Conservation (phyloP, 2,113 vertebrate genomes). For the Centropristis striata region DNA sequence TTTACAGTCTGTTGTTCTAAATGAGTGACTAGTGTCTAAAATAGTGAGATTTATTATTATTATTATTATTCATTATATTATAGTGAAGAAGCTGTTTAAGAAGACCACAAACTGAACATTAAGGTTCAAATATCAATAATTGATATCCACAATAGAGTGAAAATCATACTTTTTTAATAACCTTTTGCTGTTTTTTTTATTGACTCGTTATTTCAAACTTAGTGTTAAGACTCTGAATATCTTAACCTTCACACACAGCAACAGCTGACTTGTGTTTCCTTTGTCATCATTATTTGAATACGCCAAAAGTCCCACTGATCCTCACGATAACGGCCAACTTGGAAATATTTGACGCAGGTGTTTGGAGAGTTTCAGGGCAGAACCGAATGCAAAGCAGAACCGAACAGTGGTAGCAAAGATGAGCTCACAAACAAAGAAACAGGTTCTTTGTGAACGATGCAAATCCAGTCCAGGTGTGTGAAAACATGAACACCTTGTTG, state of each 20-base stretch:
- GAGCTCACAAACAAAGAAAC: neutral
- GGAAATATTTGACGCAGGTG: neutral
- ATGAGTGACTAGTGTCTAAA: too few species aligned
- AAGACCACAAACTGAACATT: neutral
- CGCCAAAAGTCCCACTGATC: neutral
- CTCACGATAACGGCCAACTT: neutral
- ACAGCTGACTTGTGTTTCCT: neutral
- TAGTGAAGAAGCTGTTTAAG: too few species aligned
- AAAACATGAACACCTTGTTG: too few species aligned
- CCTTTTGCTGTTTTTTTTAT: neutral
- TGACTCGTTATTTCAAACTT: too few species aligned
- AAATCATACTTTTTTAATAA: neutral
- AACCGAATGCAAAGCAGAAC: slow-evolving; percentile 52
- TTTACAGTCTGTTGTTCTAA: too few species aligned
- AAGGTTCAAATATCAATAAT: neutral
- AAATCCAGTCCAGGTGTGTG: slow-evolving; percentile 41
- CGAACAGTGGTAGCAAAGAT: slow-evolving; percentile 16
- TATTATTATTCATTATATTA: too few species aligned
- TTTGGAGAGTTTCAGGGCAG: neutral
- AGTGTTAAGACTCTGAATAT: too few species aligned
- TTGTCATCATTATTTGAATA: neutral
- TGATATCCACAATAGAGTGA: neutral
- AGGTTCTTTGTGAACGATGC: slow-evolving; percentile 28
- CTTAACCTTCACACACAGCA: neutral
- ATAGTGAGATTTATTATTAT: too few species aligned